Base-by-base conservation (phyloP, 2,113 vertebrate genomes). In the Poeciliopsis turrubarensis region DNA sequence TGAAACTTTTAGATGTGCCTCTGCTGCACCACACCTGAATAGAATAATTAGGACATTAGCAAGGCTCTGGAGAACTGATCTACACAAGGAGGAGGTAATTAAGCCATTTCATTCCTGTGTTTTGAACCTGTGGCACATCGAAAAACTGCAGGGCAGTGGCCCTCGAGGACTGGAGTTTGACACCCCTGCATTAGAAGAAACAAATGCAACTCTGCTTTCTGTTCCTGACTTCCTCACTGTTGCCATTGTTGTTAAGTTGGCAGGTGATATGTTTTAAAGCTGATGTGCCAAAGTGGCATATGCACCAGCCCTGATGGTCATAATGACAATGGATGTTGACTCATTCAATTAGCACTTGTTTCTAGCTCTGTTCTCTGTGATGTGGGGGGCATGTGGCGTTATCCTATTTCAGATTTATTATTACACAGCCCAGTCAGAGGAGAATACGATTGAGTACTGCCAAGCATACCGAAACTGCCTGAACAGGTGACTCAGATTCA, bases 401-500 rank as follows among this genome's bases (percentile, higher is more conserved):
- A 82, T 75, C 60, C 85, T 84, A 81, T 77, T 72, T 30, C 71
- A 72, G 82, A 86, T 79, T 83, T 84, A 78, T 80, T 86, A 80
- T 84, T 87, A 30, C 25, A 44, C 5, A 63, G 73, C 73, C 77
- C 54, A 27, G 61, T 22, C 84, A 87, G 80, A 72, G 73, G 70
- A 69, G 84, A 86, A 90, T 89, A 86, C 84, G 83, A 91, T 86
- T 88, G 87, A 86, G 77, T 80, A 86, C 77, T 80, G 86, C 87
- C 85, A 84, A 85, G 64, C 79, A 68, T 29, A 75, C 61, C 41
- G 64, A 87, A 80, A 79, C 72, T 86, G 86, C 74, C 73, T 70
- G 81, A 71, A 60, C 88, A 92, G 91, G 87, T 91, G 90, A 92
- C 85, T 86, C 78, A 69, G 83, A 89, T 79, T 85, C 82, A 87